Conservation (phyloP, 1,140 invertebrate species). For the Caerostris darwini region DNA sequence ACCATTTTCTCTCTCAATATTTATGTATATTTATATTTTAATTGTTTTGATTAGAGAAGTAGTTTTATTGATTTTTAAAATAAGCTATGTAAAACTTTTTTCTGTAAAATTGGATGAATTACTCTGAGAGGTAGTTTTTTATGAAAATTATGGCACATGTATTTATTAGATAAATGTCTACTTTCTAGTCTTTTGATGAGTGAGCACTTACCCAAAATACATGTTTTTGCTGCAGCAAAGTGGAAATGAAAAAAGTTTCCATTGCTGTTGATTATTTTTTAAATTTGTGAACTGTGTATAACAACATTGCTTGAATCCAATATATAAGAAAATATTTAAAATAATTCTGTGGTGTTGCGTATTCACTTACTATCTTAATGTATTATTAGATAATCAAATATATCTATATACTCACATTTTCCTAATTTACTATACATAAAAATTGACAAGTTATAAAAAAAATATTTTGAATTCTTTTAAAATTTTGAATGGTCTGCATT, state of each 20-base stretch:
- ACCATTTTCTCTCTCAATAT: background rate
- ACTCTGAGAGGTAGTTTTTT: background rate
- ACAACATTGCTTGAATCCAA: no score
- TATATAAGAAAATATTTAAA: no score
- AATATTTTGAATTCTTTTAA: no score
- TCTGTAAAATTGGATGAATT: background rate
- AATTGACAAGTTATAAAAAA: no score
- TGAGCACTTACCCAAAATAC: background rate
- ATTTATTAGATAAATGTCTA: background rate
- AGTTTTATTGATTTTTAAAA: background rate
- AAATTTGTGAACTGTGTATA: no score
- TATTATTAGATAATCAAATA: no score
- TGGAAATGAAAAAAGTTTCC: background rate
- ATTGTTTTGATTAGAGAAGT: background rate
- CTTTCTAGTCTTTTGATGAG: background rate
- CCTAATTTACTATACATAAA: no score
- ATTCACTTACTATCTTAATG: no score
- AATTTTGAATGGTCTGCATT: no score
- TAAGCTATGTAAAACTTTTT: background rate
- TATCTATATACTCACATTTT: no score
- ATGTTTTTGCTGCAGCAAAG: background rate
- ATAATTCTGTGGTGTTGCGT: no score
- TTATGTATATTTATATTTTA: background rate
- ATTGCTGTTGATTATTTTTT: background rate
- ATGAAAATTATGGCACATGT: background rate